These are phyloP conservation scores for Pycnomerus fuliginosus DNA, from an alignment of 2,888 invertebrate genomes.

Conservation along the genomic window DNA sequence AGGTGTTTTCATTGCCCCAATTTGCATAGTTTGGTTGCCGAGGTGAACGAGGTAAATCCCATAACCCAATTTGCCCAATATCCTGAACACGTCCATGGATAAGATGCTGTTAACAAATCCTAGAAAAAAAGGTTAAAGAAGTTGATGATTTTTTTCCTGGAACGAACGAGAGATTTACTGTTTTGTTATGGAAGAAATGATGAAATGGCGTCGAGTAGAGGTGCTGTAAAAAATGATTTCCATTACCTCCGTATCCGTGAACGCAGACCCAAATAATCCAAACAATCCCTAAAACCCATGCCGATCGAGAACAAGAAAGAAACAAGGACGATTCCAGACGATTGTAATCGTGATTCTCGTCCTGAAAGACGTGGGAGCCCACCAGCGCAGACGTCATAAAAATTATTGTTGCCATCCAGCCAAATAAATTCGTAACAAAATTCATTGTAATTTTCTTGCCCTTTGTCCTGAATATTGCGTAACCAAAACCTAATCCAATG, in stretches of 20 bases:
- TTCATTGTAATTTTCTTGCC: slow-evolving; percentile 35
- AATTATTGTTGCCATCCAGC: slow-evolving; percentile 34
- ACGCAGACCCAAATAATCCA: slow-evolving; percentile 54
- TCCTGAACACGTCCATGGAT: slow-evolving; percentile 26
- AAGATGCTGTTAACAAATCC: slow-evolving; percentile 29
- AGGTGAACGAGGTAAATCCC: slow-evolving; percentile 30
- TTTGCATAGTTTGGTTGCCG: slow-evolving; percentile 27
- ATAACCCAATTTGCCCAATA: slow-evolving; percentile 28
- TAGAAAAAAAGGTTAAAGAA: slow-evolving; percentile 20
- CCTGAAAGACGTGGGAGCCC: slow-evolving; percentile 42
- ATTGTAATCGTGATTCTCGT: slow-evolving; percentile 44
- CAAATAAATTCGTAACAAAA: slow-evolving; percentile 29
- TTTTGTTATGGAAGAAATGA: slow-evolving; percentile 8
- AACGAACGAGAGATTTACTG: slow-evolving; percentile 11
- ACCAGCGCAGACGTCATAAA: slow-evolving; percentile 37
- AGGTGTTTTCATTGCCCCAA: slow-evolving; percentile 26
- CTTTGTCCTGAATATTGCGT: slow-evolving; percentile 39
- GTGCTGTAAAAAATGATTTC: slow-evolving; percentile 8
- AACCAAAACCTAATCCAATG: slow-evolving; percentile 46
- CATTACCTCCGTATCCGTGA: slow-evolving; percentile 16
- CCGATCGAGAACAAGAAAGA: slow-evolving; percentile 49
- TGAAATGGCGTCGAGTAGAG: slow-evolving; percentile 1
- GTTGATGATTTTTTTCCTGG: slow-evolving; percentile 11
- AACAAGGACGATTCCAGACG: slow-evolving; percentile 51
- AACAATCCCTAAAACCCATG: slow-evolving; percentile 53